Conservation (phyloP, 2,797 vertebrate species). For the Melanotaenia pygmaea region DNA sequence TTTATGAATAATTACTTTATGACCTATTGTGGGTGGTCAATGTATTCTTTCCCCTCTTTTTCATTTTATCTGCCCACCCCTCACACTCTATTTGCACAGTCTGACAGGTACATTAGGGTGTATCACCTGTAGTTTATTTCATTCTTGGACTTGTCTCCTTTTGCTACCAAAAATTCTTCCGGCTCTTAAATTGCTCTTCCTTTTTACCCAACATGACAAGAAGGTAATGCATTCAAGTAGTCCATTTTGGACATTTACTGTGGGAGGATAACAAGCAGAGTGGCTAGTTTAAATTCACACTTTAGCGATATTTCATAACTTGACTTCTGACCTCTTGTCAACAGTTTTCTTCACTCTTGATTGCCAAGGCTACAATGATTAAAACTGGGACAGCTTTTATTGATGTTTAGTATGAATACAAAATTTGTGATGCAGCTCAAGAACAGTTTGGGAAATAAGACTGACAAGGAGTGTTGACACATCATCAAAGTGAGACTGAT, state of each 20-base stretch:
- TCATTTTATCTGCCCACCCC: conserved; percentile 11
- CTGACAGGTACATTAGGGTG: conserved; percentile 28
- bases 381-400: conserved; percentile 66
- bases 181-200: conserved; percentile 50
- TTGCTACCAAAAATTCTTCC: conserved; percentile 10
- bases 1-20: neutral
- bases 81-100: conserved; percentile 9
- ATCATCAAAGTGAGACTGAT: conserved; percentile 80
- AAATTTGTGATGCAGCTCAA: conserved; percentile 73
- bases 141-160: conserved; percentile 38
- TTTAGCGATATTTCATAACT: conserved; percentile 68
- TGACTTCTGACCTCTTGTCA: conserved; percentile 69
- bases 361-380: conserved; percentile 58
- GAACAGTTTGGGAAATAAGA: conserved; percentile 75
- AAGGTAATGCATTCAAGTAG: conserved; percentile 49
- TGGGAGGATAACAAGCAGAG: conserved; percentile 60
- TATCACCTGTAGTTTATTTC: conserved; percentile 39
- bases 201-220: conserved; percentile 37
- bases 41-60: conserved; percentile 7
- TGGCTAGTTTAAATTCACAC: conserved; percentile 62
- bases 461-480: conserved; percentile 78
- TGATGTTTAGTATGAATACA: conserved; percentile 59
- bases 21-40: conserved; percentile 5
- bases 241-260: conserved; percentile 55
- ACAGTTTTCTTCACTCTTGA: conserved; percentile 53